Conservation (phyloP, 1,140 invertebrate species). For the Triops longicaudatus region DNA sequence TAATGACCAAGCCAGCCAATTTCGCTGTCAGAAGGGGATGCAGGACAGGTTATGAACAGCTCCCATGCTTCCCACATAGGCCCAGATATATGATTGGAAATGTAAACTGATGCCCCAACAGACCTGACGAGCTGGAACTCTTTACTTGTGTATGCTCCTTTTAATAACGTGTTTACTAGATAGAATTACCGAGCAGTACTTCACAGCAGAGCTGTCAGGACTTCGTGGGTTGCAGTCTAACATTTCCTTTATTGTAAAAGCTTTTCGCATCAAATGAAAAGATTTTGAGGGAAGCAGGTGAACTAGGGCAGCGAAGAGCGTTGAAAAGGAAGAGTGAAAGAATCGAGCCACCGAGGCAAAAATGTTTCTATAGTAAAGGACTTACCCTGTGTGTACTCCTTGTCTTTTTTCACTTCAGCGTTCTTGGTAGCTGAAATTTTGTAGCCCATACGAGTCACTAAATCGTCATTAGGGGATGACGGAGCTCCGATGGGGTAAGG, state of each 20-base stretch:
- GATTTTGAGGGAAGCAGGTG: background rate
- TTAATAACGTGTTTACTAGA: background rate
- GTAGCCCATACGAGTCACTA: constrained; percentile 1
- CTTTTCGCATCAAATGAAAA: background rate
- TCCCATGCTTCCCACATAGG: background rate
- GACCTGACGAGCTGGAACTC: background rate
- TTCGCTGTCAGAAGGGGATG: background rate
- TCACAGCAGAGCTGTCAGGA: background rate
- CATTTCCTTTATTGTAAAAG: background rate
- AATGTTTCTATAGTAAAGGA: background rate
- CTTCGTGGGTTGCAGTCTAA: background rate
- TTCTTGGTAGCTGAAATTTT: background rate
- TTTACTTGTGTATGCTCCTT: background rate
- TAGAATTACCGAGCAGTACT: background rate
- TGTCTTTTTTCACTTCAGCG: constrained; percentile 6
- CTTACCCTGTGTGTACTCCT: background rate
- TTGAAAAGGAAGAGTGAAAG: background rate
- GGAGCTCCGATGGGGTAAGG: background rate
- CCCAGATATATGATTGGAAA: background rate
- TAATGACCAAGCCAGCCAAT: background rate
- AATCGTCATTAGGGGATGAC: background rate
- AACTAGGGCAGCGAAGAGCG: background rate
- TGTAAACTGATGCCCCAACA: background rate
- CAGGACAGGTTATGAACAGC: background rate
- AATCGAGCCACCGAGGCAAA: background rate